phyloP scores from a whole-genome alignment of 1,140 invertebrate genomes.

The Pogonomyrmex californicus region DNA sequence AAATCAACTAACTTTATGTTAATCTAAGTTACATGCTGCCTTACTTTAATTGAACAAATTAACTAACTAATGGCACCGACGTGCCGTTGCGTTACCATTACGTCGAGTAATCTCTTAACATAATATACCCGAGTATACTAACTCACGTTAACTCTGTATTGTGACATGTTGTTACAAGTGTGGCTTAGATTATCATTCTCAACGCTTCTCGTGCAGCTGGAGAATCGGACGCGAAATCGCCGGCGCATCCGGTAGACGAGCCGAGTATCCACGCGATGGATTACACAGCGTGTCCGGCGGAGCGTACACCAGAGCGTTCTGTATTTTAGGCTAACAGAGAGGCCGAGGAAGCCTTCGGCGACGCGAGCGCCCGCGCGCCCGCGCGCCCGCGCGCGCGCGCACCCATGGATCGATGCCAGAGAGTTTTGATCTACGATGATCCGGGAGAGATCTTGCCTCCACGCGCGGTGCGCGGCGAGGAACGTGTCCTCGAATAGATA shows the following conservation, averaged over 20 bases:
- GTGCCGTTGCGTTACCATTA: slow-evolving; percentile 18
- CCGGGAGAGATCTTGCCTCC: slow-evolving; percentile 63
- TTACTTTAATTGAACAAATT: slow-evolving; percentile 31
- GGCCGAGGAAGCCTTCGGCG: slow-evolving; percentile 55
- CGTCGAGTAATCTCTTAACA: slow-evolving; percentile 53
- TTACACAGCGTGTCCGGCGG: slow-evolving; percentile 51
- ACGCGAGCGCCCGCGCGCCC: slow-evolving; percentile 20
- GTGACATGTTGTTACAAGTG: slow-evolving; percentile 56
- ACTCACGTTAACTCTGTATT: slow-evolving; percentile 32
- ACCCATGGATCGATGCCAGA: slow-evolving; percentile 66
- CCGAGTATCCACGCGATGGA: slow-evolving; percentile 62
- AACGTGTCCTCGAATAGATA: slow-evolving; percentile 69
- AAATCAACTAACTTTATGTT: slow-evolving; percentile 24
- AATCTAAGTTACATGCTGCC: slow-evolving; percentile 30
- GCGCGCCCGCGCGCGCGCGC: slow-evolving; percentile 4
- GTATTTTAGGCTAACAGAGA: slow-evolving; percentile 68
- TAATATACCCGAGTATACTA: slow-evolving; percentile 38
- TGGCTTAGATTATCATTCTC: slow-evolving; percentile 55
- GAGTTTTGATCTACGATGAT: slow-evolving; percentile 69
- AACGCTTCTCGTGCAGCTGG: slow-evolving; percentile 22
- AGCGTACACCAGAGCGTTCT: slow-evolving; percentile 58
- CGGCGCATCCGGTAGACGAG: slow-evolving; percentile 32
- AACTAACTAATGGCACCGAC: slow-evolving; percentile 26
- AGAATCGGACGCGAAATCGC: slow-evolving; percentile 30
- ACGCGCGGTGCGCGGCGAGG: slow-evolving; percentile 22